Base-by-base conservation (phyloP, 2,113 vertebrate species). In the Gasterosteus aculeatus region DNA sequence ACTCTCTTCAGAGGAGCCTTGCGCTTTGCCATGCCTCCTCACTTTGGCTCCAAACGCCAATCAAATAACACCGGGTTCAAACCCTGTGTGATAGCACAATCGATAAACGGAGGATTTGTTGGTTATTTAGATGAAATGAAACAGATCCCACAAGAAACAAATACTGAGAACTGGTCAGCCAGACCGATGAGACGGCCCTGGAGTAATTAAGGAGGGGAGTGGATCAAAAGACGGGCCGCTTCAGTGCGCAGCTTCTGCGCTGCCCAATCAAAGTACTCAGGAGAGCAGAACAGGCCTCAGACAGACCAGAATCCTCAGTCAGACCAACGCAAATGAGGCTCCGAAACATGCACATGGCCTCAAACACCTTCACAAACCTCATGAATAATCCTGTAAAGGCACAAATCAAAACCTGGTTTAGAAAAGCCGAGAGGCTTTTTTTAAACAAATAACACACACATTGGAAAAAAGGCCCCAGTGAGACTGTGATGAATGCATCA, bases 401-500 rank as follows among this genome's bases (percentile, higher is more conserved):
- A 75, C 59, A 69, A 47, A 82, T 73, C 75, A 72, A 64, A 87
- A 82, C 75, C 75, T 76, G 74, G 63, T 88, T 88, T 70, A 76
- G 82, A 82, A 88, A 88, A 87, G 67, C 75, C 72, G 65, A 73
- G 60, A 78, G 59, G 57, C 69, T 86, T 41, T 41, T 41, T 41
- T 79, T 85, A 72, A 74, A 88, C 84, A 89, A 88, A 90, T 84
- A 86, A 85, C 18, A 46, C 63, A 68, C 9, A 60, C 6, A 67
- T 4, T 26, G 12, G 22, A 47, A 47, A 84, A 89, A 89, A 76
- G 75, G 41, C 62, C 86, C 85, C 83, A 73, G 86, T 77, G 86
- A 79, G 88, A 83, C 80, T 86, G 73, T 74, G 87, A 89, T 91
- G 89, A 90, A 93, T 90, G 91, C 89, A 91, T 88, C 86, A 85